phyloP scores from a whole-genome alignment of 2,113 vertebrate genomes.

The Microtus pennsylvanicus region DNA sequence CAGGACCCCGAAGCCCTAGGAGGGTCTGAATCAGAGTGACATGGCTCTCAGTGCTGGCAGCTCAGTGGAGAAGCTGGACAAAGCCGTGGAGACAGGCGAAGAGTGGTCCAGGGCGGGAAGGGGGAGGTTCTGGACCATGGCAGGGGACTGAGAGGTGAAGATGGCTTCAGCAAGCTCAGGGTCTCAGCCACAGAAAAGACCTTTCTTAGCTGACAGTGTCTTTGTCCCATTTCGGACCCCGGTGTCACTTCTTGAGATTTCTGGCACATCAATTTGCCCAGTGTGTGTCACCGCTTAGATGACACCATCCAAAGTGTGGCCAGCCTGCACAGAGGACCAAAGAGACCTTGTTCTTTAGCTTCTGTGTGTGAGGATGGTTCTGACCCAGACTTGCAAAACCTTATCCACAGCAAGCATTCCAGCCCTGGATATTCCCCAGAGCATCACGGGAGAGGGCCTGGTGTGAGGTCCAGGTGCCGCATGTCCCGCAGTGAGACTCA shows the following conservation, averaged over 20 bases:
- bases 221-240: neutral
- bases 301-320: fast-evolving
- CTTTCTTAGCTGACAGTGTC: neutral
- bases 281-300: fast-evolving
- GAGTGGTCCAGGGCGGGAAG: neutral
- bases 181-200: neutral
- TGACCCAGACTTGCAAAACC: neutral
- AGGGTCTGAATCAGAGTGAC: neutral
- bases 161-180: neutral
- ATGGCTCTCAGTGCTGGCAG: neutral
- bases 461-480: neutral
- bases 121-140: neutral
- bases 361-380: neutral
- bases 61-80: neutral
- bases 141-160: neutral
- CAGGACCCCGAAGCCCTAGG: fast-evolving
- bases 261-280: fast-evolving
- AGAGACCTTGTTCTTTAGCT: neutral
- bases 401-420: neutral
- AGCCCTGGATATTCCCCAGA: neutral
- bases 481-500: neutral
- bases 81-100: neutral
- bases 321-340: neutral
- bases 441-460: fast-evolving
- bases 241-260: fast-evolving